Percentiles rank a stretch among this genome's conserved stretches.
Evolutionary conservation across 2,113 vertebrate genomes (phyloP).

Genomic region (Tachuris rubrigastra): DNA sequence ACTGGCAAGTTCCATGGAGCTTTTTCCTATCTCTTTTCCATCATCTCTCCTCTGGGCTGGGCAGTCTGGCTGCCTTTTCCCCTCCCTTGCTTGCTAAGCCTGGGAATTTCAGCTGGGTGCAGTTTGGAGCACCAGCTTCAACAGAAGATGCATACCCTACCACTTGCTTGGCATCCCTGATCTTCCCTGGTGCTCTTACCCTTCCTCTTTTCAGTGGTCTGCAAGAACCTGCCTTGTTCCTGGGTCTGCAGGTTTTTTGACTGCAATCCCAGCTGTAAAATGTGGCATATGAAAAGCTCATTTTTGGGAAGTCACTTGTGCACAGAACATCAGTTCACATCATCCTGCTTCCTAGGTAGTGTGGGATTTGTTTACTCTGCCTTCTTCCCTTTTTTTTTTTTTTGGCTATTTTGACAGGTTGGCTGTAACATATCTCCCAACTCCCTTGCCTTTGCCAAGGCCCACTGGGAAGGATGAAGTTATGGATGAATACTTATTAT

Average conservation of each 20-base stretch:
- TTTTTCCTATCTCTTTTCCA: not conserved
- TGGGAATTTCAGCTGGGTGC: not conserved
- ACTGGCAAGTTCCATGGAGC: not conserved
- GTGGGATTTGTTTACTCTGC: not conserved
- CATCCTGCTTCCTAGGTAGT: not conserved
- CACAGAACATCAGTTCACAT: not conserved
- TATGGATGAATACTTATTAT: not conserved
- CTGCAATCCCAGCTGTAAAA: not conserved
- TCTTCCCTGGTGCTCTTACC: not conserved
- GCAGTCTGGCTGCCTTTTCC: not conserved
- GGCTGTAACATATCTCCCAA: not conserved
- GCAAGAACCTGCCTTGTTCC: not conserved
- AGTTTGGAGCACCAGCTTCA: not conserved
- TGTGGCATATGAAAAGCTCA: not conserved
- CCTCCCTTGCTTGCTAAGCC: not conserved
- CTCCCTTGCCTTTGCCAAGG: not conserved
- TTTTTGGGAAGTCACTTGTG: not conserved
- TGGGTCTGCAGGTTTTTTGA: not conserved
- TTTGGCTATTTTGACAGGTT: not conserved
- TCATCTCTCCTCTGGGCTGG: not conserved
- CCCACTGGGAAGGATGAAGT: not conserved
- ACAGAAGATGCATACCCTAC: not conserved
- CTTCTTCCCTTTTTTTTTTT: not conserved
- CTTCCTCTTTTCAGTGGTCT: not conserved
- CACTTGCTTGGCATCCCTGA: not conserved